Base-by-base conservation (phyloP, 1,140 invertebrate species). In the Mercenaria mercenaria region DNA sequence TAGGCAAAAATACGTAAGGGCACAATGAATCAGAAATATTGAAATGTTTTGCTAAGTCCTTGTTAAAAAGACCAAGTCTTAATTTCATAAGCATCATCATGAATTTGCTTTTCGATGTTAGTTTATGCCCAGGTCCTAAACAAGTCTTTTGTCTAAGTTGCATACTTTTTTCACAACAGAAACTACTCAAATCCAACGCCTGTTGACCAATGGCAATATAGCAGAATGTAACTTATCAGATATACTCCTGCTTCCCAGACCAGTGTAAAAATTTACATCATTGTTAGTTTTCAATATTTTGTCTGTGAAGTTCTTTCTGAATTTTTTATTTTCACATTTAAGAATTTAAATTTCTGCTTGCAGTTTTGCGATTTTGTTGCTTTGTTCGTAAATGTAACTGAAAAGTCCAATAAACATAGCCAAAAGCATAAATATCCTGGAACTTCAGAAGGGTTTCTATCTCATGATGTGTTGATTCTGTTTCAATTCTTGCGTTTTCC, bases 21-120 rank as follows among this genome's bases (percentile, higher is more conserved):
- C 59, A 69, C n/a, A 89, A 74, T 13, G 64, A 37, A 23, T 69
- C 41, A 34, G 87, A 89, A 72, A 89, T 89, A 15, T 64, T n/a
- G 64, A 89, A 89, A 6, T 77, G 59, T 32, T 72, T 81, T 0
- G 87, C 87, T 34, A 88, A 77, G 29, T 80, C 85, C 32, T 79
- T 64, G 50, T 77, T 77, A 23, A 88, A 64, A 29, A 89, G 41
- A 23, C 87, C 87, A n/a, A 82, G 50, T 41, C 87, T 20, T 56
- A 89, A 59, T 82, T 81, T 81, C 77, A 89, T 69, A 29, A 52
- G 32, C 23, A 52, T 89, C 41, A 89, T 37, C 81, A n/a, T 37
- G 56, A 89, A 82, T 69, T 89, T 76, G 64, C 61, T 50, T 50
- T 76, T 69, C 2, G 64, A 89, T 39, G 87, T 81, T 10, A 89